Base-by-base conservation (phyloP, 1,140 invertebrate genomes). In the Trachymyrmex cornetzi region DNA sequence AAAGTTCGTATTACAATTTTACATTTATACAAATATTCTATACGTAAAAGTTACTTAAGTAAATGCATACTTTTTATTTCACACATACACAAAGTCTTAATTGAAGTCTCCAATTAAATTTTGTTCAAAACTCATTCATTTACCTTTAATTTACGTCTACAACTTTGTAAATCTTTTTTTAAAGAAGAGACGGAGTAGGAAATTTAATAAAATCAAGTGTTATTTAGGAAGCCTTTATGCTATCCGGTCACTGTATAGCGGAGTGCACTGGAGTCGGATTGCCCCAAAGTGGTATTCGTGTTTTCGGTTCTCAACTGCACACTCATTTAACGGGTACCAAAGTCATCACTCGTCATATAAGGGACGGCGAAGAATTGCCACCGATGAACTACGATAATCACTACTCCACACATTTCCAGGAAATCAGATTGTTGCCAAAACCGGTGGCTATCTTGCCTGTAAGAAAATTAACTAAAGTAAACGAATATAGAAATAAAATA, bases 401-500 rank as follows among this genome's bases (percentile, higher is more conserved):
- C 95, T 99, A 99, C 94, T 99, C 98, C 82, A 98, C 99, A 12
- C 99, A 99, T 96, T 99, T 99, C 95, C 99, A 99, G 95, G 99
- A 99, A 96, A 99, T 99, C 90, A 96, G 99, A 89, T 95, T 97
- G 30, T 95, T 99, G 53, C 98, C 98, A 84, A 95, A 96, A 91
- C 97, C 97, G 14, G 97, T 98, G 0, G 96, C 95, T 27, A 95
- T 99, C n/a, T 92, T 99, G 86, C 99, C 99, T 79, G 98, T 99
- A 96, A 96, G 95, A 95, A 79, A 50, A 48, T 38, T 30, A 38
- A 2, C 12, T 12, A 50, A 19, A 44, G 9, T n/a, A n/a, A 53
- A 81, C 12, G 24, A 69, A 38, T 81, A 57, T 57, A 44, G 30
- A 38, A 80, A 38, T 67, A 22, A 66, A 67, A 30, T 0, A 53